phyloP scores from a whole-genome alignment of 1,140 invertebrate genomes.

The Capitella teleta region DNA sequence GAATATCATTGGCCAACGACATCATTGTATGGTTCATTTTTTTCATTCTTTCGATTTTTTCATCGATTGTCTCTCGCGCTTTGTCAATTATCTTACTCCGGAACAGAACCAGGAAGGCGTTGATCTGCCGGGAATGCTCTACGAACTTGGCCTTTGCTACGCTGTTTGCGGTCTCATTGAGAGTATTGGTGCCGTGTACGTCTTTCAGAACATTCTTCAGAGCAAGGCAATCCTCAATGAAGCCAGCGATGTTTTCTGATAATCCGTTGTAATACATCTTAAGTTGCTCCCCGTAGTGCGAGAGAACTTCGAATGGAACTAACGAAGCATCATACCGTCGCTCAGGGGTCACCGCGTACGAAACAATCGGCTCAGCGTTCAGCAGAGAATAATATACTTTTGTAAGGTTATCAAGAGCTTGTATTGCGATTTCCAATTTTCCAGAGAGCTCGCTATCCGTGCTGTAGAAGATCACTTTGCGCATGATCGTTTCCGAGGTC shows the following conservation, averaged over 20 bases:
- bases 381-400: slow-evolving; percentile 7
- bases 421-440: slow-evolving; percentile 5
- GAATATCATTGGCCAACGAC: not conserved
- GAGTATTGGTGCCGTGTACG: not conserved
- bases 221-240: slow-evolving; percentile 4
- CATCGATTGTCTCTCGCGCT: not conserved
- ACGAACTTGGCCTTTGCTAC: slow-evolving; percentile 2
- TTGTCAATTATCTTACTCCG: slow-evolving; percentile 1
- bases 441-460: slow-evolving; percentile 8
- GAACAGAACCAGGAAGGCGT: slow-evolving; percentile 4
- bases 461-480: slow-evolving; percentile 10
- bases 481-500: slow-evolving; percentile 4
- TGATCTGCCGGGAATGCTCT: not conserved
- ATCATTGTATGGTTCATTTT: slow-evolving; percentile 7
- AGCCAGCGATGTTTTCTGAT: slow-evolving; percentile 7
- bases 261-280: slow-evolving; percentile 8
- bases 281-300: not conserved
- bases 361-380: slow-evolving; percentile 4
- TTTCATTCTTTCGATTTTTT: not conserved
- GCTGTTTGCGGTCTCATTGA: slow-evolving; percentile 3
- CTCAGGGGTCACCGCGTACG: slow-evolving; percentile 6
- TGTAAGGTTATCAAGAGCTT: slow-evolving; percentile 8
- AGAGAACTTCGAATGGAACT: slow-evolving; percentile 5
- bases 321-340: slow-evolving; percentile 9
- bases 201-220: slow-evolving; percentile 6